Conservation (phyloP, 1,140 invertebrate genomes). For the Phocides pigmalion region DNA sequence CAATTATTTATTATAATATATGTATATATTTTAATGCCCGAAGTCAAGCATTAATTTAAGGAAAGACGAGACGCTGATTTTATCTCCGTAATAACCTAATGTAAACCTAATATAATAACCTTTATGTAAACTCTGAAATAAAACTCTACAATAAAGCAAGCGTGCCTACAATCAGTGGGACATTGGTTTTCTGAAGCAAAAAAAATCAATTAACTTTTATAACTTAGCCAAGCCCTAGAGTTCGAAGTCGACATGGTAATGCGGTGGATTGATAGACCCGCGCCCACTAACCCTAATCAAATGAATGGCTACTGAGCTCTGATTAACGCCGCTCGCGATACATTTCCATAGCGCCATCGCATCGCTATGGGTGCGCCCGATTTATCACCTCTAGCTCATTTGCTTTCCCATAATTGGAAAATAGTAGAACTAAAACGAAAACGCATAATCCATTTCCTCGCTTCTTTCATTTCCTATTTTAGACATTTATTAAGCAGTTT, state of each 20-base stretch:
- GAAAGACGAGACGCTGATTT: no score
- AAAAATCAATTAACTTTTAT: no score
- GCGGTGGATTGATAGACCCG: constrained; percentile 76
- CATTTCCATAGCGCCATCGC: constrained; percentile 68
- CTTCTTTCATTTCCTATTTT: neutral
- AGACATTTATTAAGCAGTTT: no score
- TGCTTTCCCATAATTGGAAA: constrained; percentile 48
- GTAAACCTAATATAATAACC: no score
- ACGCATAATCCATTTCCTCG: neutral
- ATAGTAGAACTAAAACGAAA: constrained; percentile 25
- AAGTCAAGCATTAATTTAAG: no score
- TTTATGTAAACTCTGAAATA: no score
- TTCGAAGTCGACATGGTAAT: constrained; percentile 68
- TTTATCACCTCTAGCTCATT: constrained; percentile 67
- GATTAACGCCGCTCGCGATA: constrained; percentile 75
- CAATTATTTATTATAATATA: neutral
- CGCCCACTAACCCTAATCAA: constrained; percentile 83
- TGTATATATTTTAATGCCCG: no score
- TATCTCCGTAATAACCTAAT: no score
- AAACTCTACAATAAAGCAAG: no score
- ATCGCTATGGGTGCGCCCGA: constrained; percentile 64
- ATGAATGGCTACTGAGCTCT: constrained; percentile 77
- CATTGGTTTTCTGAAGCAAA: no score
- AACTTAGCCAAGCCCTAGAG: constrained; percentile 50
- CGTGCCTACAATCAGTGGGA: no score